phyloP scores from a whole-genome alignment of 2,888 invertebrate genomes.

The Polyploca ridens region DNA sequence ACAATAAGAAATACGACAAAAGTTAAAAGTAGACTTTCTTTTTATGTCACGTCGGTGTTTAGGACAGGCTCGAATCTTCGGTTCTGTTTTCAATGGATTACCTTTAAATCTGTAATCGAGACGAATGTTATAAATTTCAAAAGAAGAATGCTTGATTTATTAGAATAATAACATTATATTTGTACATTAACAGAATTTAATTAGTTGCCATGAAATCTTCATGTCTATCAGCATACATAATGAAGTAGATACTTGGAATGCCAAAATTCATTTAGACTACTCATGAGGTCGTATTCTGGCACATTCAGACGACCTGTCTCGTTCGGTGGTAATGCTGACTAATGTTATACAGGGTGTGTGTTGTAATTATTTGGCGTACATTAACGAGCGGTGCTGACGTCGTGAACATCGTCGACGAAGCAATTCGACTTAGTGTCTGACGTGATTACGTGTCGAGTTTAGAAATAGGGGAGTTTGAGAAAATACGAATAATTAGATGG shows the following conservation, averaged over 20 bases:
- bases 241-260: neutral
- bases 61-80: neutral
- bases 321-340: slow-evolving; percentile 40
- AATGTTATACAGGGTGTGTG: slow-evolving; percentile 33
- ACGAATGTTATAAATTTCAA: neutral
- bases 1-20: neutral
- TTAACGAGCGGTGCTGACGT: slow-evolving; percentile 39
- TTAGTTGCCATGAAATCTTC: neutral
- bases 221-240: slow-evolving; percentile 1
- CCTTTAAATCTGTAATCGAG: neutral
- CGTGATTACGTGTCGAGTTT: slow-evolving; percentile 24
- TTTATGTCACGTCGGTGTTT: neutral
- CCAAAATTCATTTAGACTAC: slow-evolving; percentile 1
- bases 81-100: neutral
- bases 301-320: slow-evolving; percentile 19
- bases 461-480: slow-evolving; percentile 18
- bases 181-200: neutral
- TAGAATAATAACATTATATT: neutral
- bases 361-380: slow-evolving; percentile 48
- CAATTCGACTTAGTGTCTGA: slow-evolving; percentile 15
- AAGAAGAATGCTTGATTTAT: neutral
- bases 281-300: slow-evolving; percentile 17
- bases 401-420: slow-evolving; percentile 14
- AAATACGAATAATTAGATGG: neutral
- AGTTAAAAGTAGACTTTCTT: neutral